Evolutionary conservation across 2,113 vertebrate genomes (phyloP).

Genomic region (Gorsachius goisagi): DNA sequence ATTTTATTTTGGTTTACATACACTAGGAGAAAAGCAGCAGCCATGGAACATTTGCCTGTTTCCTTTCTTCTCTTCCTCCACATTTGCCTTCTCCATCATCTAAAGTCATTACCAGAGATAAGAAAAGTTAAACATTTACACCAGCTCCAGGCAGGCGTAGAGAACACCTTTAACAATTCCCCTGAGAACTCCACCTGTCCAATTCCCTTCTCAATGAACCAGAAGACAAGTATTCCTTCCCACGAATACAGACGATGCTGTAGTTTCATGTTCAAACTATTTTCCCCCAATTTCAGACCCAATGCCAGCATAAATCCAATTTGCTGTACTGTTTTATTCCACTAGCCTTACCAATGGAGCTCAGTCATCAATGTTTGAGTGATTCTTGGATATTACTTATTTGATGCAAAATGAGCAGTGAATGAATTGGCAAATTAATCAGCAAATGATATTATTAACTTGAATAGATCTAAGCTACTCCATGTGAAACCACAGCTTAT

Average conservation of each 20-base stretch:
- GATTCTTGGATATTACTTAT: constrained; percentile 37
- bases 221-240: neutral
- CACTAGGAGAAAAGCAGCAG: neutral
- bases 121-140: neutral
- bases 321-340: neutral
- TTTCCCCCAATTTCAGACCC: neutral
- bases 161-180: neutral
- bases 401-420: constrained; percentile 24
- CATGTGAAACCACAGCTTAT: neutral
- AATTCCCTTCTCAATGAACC: neutral
- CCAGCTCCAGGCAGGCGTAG: neutral
- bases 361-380: constrained; percentile 3
- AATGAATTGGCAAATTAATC: neutral
- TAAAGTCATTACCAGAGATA: neutral
- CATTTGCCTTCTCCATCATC: neutral
- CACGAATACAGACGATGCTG: neutral
- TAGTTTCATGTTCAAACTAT: neutral
- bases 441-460: neutral
- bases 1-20: neutral
- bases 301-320: neutral
- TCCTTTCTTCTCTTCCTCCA: neutral
- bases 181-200: neutral
- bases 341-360: neutral
- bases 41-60: neutral
- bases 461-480: neutral